Evolutionary conservation across 2,797 vertebrate genomes (phyloP).

Genomic region (Acipenser ruthenus): DNA sequence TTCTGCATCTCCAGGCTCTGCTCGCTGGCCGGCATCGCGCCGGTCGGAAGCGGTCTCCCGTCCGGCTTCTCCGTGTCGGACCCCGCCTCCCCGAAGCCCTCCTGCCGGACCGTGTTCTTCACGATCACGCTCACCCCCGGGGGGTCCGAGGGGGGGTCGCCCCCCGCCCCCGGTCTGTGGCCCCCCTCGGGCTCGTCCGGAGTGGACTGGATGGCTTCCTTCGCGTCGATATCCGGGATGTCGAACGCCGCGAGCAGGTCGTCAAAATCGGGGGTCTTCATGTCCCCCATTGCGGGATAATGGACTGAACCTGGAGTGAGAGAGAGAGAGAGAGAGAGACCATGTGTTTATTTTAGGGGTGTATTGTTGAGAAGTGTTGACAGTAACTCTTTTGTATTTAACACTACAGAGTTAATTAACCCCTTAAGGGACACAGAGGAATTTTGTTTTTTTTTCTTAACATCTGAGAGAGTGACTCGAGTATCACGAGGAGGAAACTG

Average conservation of each 20-base stretch:
- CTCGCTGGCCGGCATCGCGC: constrained; percentile 18
- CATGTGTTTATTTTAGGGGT: no score
- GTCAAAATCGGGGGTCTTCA: constrained; percentile 98
- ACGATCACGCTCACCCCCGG: constrained; percentile 89
- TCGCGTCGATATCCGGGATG: constrained; percentile 92
- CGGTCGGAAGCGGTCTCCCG: constrained; percentile 21
- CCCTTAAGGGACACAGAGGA: no score
- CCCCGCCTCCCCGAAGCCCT: constrained; percentile 48
- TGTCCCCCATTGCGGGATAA: constrained; percentile 82
- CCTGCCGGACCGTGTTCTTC: constrained; percentile 79
- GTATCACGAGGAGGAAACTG: no score
- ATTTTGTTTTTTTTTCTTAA: no score
- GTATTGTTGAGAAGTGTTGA: no score
- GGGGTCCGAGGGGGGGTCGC: constrained; percentile 35
- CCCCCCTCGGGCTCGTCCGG: constrained; percentile 69
- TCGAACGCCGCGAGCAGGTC: constrained; percentile 94
- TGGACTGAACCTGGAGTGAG: constrained; percentile 27
- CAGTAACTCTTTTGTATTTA: no score
- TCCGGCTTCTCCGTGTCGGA: constrained; percentile 35
- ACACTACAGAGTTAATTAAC: no score
- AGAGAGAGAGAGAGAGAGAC: not conserved
- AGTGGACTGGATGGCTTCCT: constrained; percentile 84
- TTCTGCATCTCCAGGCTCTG: constrained; percentile 56
- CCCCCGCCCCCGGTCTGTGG: constrained; percentile 38
- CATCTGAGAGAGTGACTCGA: no score